Evolutionary conservation across 2,888 invertebrate species (phyloP), one percentile per base, ranked within the genome.

Genomic region (Lissonota sp.): DNA sequence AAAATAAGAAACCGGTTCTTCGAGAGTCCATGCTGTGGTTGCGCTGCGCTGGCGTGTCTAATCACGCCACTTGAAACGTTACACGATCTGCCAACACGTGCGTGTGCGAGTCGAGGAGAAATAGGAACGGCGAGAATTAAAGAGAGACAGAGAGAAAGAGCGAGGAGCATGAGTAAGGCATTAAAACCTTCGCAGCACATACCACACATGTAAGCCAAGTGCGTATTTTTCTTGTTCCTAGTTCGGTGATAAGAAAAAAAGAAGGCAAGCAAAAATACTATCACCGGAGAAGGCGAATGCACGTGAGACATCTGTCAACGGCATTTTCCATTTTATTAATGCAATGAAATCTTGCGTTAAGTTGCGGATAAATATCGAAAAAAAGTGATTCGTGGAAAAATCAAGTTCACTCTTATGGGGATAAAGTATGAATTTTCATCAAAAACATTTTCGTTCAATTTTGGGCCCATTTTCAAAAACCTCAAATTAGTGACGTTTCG

Each of bases 21-120:
- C 80, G 80, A 84, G 84, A 83, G 73, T 84, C 79, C 80, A 80
- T 86, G 64, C 71, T 66, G 3, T 26, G 64, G 71, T 51, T 67
- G 53, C 62, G 55, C 39, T 39, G 67, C 57, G 66, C 78, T 67
- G 88, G 88, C 86, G 87, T 87, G 87, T 88, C 89, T 90, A 90
- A 90, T 89, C 89, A 86, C 87, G 87, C 85, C 88, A 86, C 87
- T 88, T 86, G 84, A 87, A 90, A 86, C 86, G 86, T 89, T 86
- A 88, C 78, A 67, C 87, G 86, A 85, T 84, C 86, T 73, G 83
- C 80, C 81, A 80, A 84, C 83, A 82, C 84, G 81, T 63, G 70
- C 76, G 62, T 62, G 62, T 62, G n/a, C 53, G 67, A 14, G 60
- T 55, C 46, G 46, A 51, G 55, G 67, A 63, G 70, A 77, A 64